Evolutionary conservation across 2,797 vertebrate genomes (phyloP).

Genomic region (Falco columbarius): DNA sequence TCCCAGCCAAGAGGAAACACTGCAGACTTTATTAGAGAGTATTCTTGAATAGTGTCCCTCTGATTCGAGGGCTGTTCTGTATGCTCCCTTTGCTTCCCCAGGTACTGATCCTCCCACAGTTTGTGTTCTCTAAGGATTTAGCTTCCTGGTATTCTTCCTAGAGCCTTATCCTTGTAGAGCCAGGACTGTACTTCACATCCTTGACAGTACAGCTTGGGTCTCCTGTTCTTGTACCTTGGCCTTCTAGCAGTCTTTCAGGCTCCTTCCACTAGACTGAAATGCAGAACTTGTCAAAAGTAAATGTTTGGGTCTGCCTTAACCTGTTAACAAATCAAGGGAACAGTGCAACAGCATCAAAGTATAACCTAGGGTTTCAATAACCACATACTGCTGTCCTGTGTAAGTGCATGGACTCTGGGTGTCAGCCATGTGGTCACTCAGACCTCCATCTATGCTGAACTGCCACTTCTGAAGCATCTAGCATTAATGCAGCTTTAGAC

Average conservation of each 20-base stretch:
- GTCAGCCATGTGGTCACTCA: not conserved
- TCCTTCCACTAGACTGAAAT: not conserved
- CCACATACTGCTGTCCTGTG: not conserved
- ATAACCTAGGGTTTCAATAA: not conserved
- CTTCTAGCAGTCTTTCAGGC: not conserved
- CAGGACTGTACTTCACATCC: not conserved
- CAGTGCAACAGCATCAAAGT: not conserved
- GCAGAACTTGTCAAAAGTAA: not conserved
- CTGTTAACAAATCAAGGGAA: not conserved
- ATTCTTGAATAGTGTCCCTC: not conserved
- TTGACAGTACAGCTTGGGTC: fast-evolving
- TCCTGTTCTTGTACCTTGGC: not conserved
- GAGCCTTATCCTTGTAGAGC: not conserved
- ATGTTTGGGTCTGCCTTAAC: not conserved
- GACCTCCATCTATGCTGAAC: not conserved
- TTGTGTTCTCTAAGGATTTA: not conserved
- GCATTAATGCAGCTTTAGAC: not conserved
- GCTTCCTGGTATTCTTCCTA: not conserved
- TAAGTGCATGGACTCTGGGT: not conserved
- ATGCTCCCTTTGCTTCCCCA: not conserved
- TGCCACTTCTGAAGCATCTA: not conserved
- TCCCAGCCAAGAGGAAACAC: not conserved
- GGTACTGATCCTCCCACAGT: not conserved
- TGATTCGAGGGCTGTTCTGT: not conserved
- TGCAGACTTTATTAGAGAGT: not conserved